Evolutionary conservation across 2,797 vertebrate species (phyloP).

Genomic region (Tokudaia muenninki): DNA sequence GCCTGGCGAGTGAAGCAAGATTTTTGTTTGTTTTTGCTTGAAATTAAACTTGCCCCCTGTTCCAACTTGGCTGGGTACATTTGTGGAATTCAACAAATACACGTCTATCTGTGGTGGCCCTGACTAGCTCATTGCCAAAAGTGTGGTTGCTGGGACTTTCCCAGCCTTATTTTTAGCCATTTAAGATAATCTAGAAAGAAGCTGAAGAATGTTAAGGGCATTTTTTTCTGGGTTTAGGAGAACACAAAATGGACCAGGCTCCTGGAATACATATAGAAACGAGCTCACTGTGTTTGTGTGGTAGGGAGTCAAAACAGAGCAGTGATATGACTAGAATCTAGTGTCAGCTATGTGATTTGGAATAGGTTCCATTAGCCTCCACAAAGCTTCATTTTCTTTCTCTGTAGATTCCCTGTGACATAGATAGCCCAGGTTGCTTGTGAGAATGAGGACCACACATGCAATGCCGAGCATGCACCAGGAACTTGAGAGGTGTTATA

Average conservation of each 20-base stretch:
- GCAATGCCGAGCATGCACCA: not conserved
- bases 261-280: not conserved
- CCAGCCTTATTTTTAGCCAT: slow-evolving; percentile 41
- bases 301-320: not conserved
- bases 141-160: slow-evolving; percentile 31
- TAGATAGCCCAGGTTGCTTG: not conserved
- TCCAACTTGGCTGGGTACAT: slow-evolving; percentile 43
- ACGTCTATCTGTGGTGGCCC: slow-evolving; percentile 52
- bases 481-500: slow-evolving; percentile 36
- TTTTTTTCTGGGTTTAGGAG: not conserved
- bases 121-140: slow-evolving; percentile 13
- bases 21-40: slow-evolving; percentile 47
- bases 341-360: not conserved
- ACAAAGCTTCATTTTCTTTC: slow-evolving; percentile 2
- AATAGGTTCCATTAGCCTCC: not conserved
- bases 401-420: not conserved
- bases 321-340: not conserved
- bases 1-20: not conserved
- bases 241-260: not conserved
- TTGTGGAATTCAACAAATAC: slow-evolving; percentile 51
- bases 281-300: not conserved
- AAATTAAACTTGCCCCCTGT: not conserved
- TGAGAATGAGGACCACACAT: not conserved
- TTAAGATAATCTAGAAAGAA: slow-evolving; percentile 58
- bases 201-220: slow-evolving; percentile 39